Conservation (phyloP, 2,888 invertebrate species). For the Clivina fossor region DNA sequence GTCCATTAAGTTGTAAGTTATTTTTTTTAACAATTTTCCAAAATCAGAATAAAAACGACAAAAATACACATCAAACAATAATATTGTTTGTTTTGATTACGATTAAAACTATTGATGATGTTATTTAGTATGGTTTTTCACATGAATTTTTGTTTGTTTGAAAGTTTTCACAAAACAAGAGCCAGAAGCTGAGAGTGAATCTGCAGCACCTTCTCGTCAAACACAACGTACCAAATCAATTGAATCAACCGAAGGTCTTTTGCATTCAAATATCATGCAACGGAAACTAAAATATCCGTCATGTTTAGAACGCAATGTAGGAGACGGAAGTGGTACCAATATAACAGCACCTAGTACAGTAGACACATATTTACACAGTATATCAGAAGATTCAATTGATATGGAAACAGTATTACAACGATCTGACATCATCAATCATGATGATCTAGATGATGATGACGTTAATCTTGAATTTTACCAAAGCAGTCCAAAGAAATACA, state of each 20-base stretch:
- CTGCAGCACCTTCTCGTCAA: constrained; percentile 53
- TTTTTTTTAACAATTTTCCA: too few relatives aligned
- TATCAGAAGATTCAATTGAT: constrained; percentile 43
- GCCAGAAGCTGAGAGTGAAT: constrained; percentile 65
- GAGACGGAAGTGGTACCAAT: too few relatives aligned
- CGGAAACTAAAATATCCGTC: constrained; percentile 33
- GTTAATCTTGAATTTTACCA: constrained; percentile 55
- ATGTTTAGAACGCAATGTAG: constrained; percentile 36
- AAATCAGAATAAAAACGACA: too few relatives aligned
- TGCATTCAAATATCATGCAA: constrained; percentile 39
- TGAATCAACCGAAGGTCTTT: constrained; percentile 38
- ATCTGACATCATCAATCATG: constrained; percentile 36
- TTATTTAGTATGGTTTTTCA: background rate
- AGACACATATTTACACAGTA: constrained; percentile 48
- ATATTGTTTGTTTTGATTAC: background rate
- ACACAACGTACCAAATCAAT: constrained; percentile 51
- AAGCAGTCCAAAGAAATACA: constrained; percentile 55
- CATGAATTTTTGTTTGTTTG: constrained; percentile 44
- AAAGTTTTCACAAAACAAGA: constrained; percentile 65
- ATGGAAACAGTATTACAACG: constrained; percentile 28
- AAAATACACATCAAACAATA: background rate
- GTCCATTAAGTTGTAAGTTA: constrained; percentile 64
- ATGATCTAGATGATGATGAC: constrained; percentile 45
- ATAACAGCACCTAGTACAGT: constrained; percentile 44
- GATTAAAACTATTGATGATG: background rate